Base-by-base conservation (phyloP, 2,888 invertebrate species). In the Thecophora atra region DNA sequence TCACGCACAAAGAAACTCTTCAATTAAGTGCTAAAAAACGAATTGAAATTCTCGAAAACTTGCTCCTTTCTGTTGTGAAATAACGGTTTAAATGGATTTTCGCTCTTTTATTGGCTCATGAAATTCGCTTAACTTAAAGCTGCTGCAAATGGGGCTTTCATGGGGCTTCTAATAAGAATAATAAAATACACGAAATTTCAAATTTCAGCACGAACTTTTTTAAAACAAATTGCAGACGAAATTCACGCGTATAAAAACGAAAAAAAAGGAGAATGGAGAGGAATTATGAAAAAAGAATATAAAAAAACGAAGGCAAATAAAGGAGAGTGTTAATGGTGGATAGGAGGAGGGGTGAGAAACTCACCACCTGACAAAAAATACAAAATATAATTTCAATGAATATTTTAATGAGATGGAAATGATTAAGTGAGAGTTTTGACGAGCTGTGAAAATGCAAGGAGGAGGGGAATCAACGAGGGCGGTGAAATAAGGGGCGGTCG, bases 181-280 rank as follows among this genome's bases (percentile, higher is more conserved):
- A 54, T 44, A 56, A 58, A 44, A 58, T 37, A 37, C 7, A 4
- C 21, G 24, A 17, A 42, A 58, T 58, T 21, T 44, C 37, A 42
- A 42, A n/a, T n/a, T n/a, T n/a, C n/a, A n/a, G n/a, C n/a, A n/a
- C n/a, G n/a, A 58, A 21, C 42, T 68, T 58, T 28, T 68, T 58
- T 52, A 58, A 56, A n/a, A 19, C 68, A 68, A 56, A 42, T 68
- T 58, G 68, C 56, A 42, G 24, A 24, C 54, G 54, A 67, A 52
- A 37, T 28, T 44, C 58, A 17, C 21, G 42, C 15, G 52, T 37
- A 52, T 17, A 2, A n/a, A n/a, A 47, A 1, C 2, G 47, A 26
- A 30, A 37, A 7, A 42, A 30, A 28, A 19, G 17, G 17, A 11
- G 21, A n/a, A 19, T 11, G 11, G 17, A 21, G 42, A 13, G 21